Evolutionary conservation across 2,888 invertebrate genomes (phyloP), one percentile per base, ranked within the genome.

Genomic region (Polyploca ridens): DNA sequence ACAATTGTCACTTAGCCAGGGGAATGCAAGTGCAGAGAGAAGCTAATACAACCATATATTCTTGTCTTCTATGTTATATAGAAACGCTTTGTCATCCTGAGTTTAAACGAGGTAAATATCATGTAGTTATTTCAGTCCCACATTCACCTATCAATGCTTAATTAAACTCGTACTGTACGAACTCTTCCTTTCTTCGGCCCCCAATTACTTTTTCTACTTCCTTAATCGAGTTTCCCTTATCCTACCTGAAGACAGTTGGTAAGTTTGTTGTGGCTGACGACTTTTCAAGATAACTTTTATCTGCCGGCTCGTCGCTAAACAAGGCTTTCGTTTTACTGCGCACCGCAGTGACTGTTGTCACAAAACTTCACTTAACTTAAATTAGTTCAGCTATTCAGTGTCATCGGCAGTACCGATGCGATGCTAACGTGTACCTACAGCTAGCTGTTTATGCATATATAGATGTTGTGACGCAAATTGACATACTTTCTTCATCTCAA

Each of bases 221-320:
- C 84, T 87, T 90, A 90, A 90, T 89, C 85, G 88, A 90, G 87
- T 89, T 91, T 88, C 74, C 81, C 82, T 87, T 87, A 87, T 88
- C 86, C 86, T 75, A 90, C 89, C 90, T 88, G 88, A 85, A 88
- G 87, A 88, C 88, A 84, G 88, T 88, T 80, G 78, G 75, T 74
- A 89, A 90, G 87, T 91, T 90, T 86, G 89, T 87, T 85, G 88
- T 77, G 86, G 88, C 75, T 74, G 75, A 74, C 74, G 82, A 88
- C 83, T 86, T 87, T 82, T 78, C 82, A 79, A 83, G 87, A 86
- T 85, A 89, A 88, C 85, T 90, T 90, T 88, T 88, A 86, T 89
- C 85, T 85, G 71, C 77, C 73, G 68, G 71, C 75, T 83, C 69
- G 64, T 70, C 77, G 82, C 82, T 85, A 85, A 89, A 88, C 85